Base-by-base conservation (phyloP, 2,888 invertebrate genomes). In the Sphaerophoria taeniata region DNA sequence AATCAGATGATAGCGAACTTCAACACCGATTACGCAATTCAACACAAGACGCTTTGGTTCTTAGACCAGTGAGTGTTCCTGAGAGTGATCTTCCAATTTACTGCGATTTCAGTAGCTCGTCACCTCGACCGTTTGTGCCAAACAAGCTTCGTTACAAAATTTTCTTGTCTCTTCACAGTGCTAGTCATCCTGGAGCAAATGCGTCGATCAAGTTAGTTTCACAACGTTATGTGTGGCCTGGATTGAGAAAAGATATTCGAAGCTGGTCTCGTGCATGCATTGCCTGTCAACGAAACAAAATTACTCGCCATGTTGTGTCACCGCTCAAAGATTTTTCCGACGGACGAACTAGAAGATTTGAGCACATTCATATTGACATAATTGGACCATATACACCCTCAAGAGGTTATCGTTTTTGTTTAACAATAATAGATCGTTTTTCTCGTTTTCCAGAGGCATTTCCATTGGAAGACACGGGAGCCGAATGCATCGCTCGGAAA, bases 391-490 rank as follows among this genome's bases (percentile, higher is more conserved):
- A 65, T 51, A 4, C 16, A 9, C 49, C 34, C 14, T 65, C 65
- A 34, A 49, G 51, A 51, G 49, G 49, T 36, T 65, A 65, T 47
- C 63, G 63, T 31, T 63, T 12, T 14, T 63, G 63, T 33, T 24
- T 47, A n/a, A 63, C 63, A n/a, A 33, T 47, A 47, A 63, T 65
- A n/a, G 65, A 65, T 12, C 65, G 49, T 31, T 65, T 65, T 51
- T 65, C 65, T 14, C 49, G 65, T 43, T 65, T 65, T 65, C 53
- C 39, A 11, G 45, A 56, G 56, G 70, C 56, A 45, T 70, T 70
- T 56, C 56, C 56, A 34, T 33, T 70, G 14, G 56, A 70, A 33
- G 56, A 70, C 14, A 70, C 56, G 33, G 70, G 43, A 56, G 56
- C 70, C 33, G 45, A 70, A 56, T 70, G 45, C 11, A 45, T 70